Percentiles rank a stretch among this genome's conserved stretches.
phyloP scores from a whole-genome alignment of 2,888 invertebrate genomes.

The Stratiomys singularior region DNA sequence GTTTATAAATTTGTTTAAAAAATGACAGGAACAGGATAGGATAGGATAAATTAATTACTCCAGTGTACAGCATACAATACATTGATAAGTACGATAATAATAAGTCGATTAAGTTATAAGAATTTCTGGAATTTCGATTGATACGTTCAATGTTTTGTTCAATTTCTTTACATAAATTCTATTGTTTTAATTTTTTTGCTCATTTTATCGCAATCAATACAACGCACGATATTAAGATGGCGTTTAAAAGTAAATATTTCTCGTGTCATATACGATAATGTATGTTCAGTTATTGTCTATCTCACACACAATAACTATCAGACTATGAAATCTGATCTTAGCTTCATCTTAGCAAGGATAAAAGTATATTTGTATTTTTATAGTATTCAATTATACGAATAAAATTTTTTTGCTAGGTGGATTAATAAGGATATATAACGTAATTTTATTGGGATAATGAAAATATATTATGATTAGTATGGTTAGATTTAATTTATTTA shows the following conservation, averaged over 20 bases:
- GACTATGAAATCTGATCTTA: conserved; percentile 49
- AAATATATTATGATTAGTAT: too few relatives aligned
- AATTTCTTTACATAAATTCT: neutral
- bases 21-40: neutral
- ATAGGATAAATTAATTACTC: too few relatives aligned
- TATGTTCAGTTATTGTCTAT: conserved; percentile 63
- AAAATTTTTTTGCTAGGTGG: neutral
- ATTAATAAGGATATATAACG: too few relatives aligned
- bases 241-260: too few relatives aligned
- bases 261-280: too few relatives aligned
- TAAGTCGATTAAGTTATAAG: neutral
- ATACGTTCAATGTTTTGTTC: neutral
- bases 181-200: conserved; percentile 40
- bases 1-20: conserved; percentile 24
- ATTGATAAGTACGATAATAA: neutral
- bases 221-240: neutral
- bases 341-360: conserved; percentile 6
- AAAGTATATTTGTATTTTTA: neutral
- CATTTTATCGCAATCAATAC: neutral
- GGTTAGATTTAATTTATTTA: too few relatives aligned
- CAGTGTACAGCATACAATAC: neutral
- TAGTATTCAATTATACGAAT: neutral
- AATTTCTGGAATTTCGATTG: neutral
- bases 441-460: too few relatives aligned
- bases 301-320: conserved; percentile 63